Base-by-base conservation (phyloP, 2,888 invertebrate genomes). In the Pemphredon lugubris region DNA sequence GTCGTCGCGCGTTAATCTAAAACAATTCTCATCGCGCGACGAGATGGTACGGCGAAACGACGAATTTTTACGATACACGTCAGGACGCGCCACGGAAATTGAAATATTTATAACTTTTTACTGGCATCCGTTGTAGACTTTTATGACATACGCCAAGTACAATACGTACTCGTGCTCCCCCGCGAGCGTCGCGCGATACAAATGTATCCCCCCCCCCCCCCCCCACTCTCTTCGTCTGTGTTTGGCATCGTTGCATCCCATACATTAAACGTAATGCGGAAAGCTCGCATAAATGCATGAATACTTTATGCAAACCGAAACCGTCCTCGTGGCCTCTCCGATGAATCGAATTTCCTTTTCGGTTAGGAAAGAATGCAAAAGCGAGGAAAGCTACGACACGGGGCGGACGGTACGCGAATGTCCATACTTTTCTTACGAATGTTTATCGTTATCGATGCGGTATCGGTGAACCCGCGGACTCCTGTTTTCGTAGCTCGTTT, bases 231-330 rank as follows among this genome's bases (percentile, higher is more conserved):
- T 63, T 45, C 34, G 37, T 37, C 45, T 63, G 13, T 39, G 44
- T 64, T 70, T 50, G 53, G 44, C 60, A 53, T 50, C 53, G 60
- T 54, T 55, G 60, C 51, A 53, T 75, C 44, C 55, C 66, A 68
- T 76, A 64, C 71, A 73, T 77, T 77, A 76, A 77, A 68, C 69
- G 71, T 40, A 57, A 68, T 64, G 59, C 61, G 61, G 51, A 39
- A n/a, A 60, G 59, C 45, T 40, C 39, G 77, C 68, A 68, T 77
- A 73, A 59, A 77, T 73, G 68, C 77, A 76, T 76, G 73, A 77
- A 76, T 73, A 65, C 45, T 65, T 65, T 58, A 77, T 73, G 73
- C 53, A 60, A 77, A 39, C 47, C 45, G 68, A 44, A 45, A n/a
- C n/a, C 50, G 55, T 58, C 53, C 53, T 44, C 40, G 26, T 14